Evolutionary conservation across 2,888 invertebrate species (phyloP), one percentile per base, ranked within the genome.

Genomic region (Aphrophora alni): DNA sequence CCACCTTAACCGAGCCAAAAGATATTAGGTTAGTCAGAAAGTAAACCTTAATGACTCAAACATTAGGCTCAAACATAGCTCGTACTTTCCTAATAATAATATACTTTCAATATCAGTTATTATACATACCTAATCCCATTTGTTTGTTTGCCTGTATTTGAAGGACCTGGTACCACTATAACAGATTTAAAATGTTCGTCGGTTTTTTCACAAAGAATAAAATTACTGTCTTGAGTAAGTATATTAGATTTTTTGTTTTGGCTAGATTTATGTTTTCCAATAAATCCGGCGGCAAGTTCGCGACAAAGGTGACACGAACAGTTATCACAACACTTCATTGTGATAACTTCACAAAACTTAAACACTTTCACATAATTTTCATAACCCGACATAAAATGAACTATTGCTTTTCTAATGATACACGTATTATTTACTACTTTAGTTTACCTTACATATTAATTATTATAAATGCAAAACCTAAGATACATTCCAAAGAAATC

Each of bases 281-380:
- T 75, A 38, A 81, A 80, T 14, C 82, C 80, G 10, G 44, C 70
- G 25, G 80, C 83, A 85, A 95, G 88, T 88, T 95, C 94, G 84
- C 93, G 91, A 88, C 95, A 95, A 86, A 95, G 90, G 87, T 93
- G 92, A 89, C 95, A 95, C 85, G 90, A 90, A 88, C 95, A 95
- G 86, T 93, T 92, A 90, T 92, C 91, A 86, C 91, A 90, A 89
- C 94, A 94, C 90, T 91, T 92, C 93, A 93, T 93, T 21, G 28
- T 77, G 21, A 59, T 21, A 59, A 14, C 44, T 44, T 44, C 44
- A 44, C 44, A 44, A 14, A 44, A 44, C 8, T 33, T 33, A 33
- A 44, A 14, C 44, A 44, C 17, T 33, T 33, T 33, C 4, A 33
- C 33, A n/a, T n/a, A n/a, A n/a, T n/a, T n/a, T n/a, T n/a, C n/a